Evolutionary conservation across 1,140 invertebrate species (phyloP).

Genomic region (Cecropterus lyciades): DNA sequence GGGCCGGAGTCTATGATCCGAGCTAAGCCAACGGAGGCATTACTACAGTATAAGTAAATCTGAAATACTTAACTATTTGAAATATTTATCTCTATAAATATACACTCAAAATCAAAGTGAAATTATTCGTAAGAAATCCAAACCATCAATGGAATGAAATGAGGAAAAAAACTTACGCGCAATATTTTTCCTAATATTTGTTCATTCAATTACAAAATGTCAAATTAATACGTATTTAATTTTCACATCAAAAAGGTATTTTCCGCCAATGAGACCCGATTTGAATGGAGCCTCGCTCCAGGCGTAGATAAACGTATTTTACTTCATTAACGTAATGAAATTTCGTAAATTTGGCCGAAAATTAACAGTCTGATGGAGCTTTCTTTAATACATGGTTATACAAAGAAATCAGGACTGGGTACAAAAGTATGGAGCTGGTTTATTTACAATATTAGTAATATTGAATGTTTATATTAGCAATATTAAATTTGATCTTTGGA

Average conservation of each 20-base stretch:
- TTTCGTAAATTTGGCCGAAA: slow-evolving; percentile 64
- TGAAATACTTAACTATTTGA: slow-evolving; percentile 55
- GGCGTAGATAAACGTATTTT: slow-evolving; percentile 60
- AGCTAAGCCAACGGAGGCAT: slow-evolving; percentile 67
- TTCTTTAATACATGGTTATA: slow-evolving; percentile 59
- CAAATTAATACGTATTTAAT: slow-evolving; percentile 43
- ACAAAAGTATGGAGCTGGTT: slow-evolving; percentile 42
- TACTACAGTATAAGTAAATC: slow-evolving; percentile 60
- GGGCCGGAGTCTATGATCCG: slow-evolving; percentile 76
- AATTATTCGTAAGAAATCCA: background rate
- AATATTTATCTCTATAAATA: slow-evolving; percentile 35
- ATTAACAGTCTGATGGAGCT: slow-evolving; percentile 63
- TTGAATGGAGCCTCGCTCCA: slow-evolving; percentile 44
- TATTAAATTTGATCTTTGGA: too few relatives aligned
- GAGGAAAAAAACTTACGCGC: background rate
- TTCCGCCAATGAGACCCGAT: slow-evolving; percentile 47
- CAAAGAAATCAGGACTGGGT: slow-evolving; percentile 58
- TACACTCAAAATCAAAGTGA: background rate
- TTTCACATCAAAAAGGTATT: slow-evolving; percentile 49
- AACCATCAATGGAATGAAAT: slow-evolving; percentile 21
- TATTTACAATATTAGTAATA: slow-evolving; percentile 14
- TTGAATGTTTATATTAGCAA: background rate
- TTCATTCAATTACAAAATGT: slow-evolving; percentile 35
- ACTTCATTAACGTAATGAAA: slow-evolving; percentile 74
- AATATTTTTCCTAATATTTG: slow-evolving; percentile 21